phyloP scores from a whole-genome alignment of 2,888 invertebrate species.

The Pachymerium ferrugineum region DNA sequence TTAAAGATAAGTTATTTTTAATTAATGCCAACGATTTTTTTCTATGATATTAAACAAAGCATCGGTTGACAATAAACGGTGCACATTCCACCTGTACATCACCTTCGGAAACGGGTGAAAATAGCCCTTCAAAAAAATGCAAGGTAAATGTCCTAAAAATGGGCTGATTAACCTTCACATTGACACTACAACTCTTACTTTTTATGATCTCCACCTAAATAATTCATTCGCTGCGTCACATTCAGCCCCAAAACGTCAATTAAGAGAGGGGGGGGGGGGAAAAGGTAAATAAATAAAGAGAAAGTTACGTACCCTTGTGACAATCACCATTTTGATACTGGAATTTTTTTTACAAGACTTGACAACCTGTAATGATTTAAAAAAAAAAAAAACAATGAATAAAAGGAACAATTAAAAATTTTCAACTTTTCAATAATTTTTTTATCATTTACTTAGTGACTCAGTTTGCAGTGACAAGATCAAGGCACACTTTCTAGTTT shows the following conservation, averaged over 20 bases:
- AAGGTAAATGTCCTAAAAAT: slow-evolving; percentile 11
- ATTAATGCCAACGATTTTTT: too few relatives aligned
- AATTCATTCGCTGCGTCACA: neutral
- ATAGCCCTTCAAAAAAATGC: neutral
- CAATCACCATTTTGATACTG: neutral
- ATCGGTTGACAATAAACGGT: too few relatives aligned
- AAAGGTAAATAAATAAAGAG: neutral
- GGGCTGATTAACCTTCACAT: slow-evolving; percentile 4
- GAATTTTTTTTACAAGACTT: neutral
- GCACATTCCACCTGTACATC: too few relatives aligned
- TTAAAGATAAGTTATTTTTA: too few relatives aligned
- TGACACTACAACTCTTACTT: neutral
- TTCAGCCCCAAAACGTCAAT: too few relatives aligned
- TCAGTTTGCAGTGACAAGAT: neutral
- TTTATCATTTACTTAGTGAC: neutral
- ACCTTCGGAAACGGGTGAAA: too few relatives aligned
- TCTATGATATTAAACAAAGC: too few relatives aligned
- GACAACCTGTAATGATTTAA: neutral
- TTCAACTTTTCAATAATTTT: neutral
- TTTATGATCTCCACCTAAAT: neutral
- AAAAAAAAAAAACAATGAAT: neutral
- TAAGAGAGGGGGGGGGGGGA: too few relatives aligned
- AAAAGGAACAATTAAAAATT: neutral
- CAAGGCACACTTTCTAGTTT: slow-evolving; percentile 13
- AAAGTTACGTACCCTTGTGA: slow-evolving; percentile 1